Percentiles rank a stretch among this genome's conserved stretches.
Evolutionary conservation across 2,888 invertebrate genomes (phyloP).

Genomic region (Lasioglossum calceatum): DNA sequence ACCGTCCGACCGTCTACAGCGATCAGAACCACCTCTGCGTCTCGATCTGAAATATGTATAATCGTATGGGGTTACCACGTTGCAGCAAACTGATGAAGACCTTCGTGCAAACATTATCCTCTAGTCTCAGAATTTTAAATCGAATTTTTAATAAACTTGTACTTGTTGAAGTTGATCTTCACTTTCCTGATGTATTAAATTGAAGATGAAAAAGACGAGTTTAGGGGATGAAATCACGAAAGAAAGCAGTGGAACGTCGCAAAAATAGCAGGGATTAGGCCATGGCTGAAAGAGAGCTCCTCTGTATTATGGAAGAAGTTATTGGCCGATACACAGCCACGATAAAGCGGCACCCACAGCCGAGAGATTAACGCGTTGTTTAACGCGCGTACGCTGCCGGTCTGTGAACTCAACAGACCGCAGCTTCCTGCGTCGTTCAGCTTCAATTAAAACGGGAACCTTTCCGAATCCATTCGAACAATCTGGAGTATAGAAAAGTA

Average conservation of each 20-base stretch:
- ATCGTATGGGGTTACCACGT: neutral
- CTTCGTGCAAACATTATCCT: neutral
- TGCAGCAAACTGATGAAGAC: neutral
- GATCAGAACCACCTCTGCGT: neutral
- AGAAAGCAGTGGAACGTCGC: no score
- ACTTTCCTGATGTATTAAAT: neutral
- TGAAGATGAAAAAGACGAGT: neutral
- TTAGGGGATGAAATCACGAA: no score
- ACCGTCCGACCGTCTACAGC: neutral
- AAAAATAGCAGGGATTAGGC: neutral
- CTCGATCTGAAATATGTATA: neutral
- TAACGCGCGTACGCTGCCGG: constrained; percentile 61
- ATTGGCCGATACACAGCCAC: constrained; percentile 40
- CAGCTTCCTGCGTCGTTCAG: constrained; percentile 21
- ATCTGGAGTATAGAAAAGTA: neutral
- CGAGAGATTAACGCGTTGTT: constrained; percentile 67
- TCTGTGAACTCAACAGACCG: constrained; percentile 34
- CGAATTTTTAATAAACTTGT: neutral
- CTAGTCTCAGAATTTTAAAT: no score
- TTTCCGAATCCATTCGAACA: neutral
- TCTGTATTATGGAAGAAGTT: constrained; percentile 30
- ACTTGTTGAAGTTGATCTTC: neutral
- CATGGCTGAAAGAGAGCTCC: neutral
- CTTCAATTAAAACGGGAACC: constrained; percentile 52
- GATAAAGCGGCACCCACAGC: neutral